Evolutionary conservation across 1,140 invertebrate genomes (phyloP).

Genomic region (Goniozus legneri): DNA sequence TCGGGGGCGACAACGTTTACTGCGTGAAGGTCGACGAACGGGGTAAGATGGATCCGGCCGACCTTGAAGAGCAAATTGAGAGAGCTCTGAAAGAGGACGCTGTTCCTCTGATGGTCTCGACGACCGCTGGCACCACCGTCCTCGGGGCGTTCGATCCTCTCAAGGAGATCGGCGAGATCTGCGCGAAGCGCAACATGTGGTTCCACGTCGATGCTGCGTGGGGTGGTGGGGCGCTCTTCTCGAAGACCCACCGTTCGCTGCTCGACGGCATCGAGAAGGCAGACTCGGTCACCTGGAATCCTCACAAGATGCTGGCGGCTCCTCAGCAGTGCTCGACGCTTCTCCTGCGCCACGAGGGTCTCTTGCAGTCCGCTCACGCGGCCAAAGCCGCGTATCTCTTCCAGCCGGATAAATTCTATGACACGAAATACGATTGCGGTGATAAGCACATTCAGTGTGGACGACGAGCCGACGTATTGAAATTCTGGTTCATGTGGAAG

Average conservation of each 20-base stretch:
- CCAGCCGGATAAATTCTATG: conserved; percentile 96
- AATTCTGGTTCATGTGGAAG: conserved; percentile 98
- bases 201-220: conserved; percentile 95
- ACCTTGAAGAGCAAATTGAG: conserved; percentile 72
- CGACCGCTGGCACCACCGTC: conserved; percentile 83
- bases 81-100: conserved; percentile 64
- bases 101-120: conserved; percentile 83
- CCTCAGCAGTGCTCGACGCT: conserved; percentile 89
- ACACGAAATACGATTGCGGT: conserved; percentile 85
- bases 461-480: conserved; percentile 88
- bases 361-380: conserved; percentile 56
- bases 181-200: conserved; percentile 83
- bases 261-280: conserved; percentile 78
- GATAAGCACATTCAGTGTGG: conserved; percentile 94
- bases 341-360: conserved; percentile 67
- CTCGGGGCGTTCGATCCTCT: conserved; percentile 90
- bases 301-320: conserved; percentile 84
- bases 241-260: conserved; percentile 72
- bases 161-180: conserved; percentile 73
- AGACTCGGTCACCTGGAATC: conserved; percentile 92
- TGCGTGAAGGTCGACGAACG: conserved; percentile 65
- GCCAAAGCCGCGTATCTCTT: conserved; percentile 86
- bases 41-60: conserved; percentile 75
- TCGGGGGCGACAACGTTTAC: conserved; percentile 76
- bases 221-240: conserved; percentile 87